Evolutionary conservation across 2,888 invertebrate species (phyloP), one percentile per base, ranked within the genome.

Genomic region (Pristionchus maxplancki): DNA sequence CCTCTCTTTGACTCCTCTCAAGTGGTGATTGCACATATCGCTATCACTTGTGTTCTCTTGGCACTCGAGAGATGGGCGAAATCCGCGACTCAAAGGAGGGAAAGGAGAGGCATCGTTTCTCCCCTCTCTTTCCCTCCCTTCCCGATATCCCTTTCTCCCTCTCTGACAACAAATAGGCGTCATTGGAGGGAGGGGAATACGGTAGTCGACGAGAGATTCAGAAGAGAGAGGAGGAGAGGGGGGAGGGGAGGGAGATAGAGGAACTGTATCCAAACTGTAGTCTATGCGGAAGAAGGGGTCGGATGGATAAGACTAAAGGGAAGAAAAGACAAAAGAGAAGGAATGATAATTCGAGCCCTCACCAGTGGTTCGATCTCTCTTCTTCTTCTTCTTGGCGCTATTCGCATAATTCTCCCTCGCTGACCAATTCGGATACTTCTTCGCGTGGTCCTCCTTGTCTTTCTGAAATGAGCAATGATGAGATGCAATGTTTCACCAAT

Each of bases 391-490:
- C 82, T 82, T 82, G 97, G 98, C 99, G 96, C 98, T 98, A 96
- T 98, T 97, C 96, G 98, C 98, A 96, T 99, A 99, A 97, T 99
- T 99, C 97, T 99, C 99, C 96, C 99, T 96, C 95, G 99, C 98
- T 96, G 98, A 97, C 99, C 99, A 99, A 96, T 98, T 98, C 95
- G 99, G 99, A 96, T 99, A 98, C 96, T 98, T 97, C 96, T 98
- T 98, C 97, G 98, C 97, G 96, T 99, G 99, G 95, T 98, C 97
- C 96, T 99, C 98, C 96, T 98, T 97, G 96, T 99, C 99, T 96
- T 98, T 98, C 95, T 98, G 96, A 96, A 99, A 99, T 20, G n/a
- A 82, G 20, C 20, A 17, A 71, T 58, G 20, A 71, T 37, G 71
- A 13, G 64, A 24, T 2, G 9, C 20, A 20, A 71, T 71, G 71